phyloP scores from a whole-genome alignment of 1,140 invertebrate species.

The Caenorhabditis latens region DNA sequence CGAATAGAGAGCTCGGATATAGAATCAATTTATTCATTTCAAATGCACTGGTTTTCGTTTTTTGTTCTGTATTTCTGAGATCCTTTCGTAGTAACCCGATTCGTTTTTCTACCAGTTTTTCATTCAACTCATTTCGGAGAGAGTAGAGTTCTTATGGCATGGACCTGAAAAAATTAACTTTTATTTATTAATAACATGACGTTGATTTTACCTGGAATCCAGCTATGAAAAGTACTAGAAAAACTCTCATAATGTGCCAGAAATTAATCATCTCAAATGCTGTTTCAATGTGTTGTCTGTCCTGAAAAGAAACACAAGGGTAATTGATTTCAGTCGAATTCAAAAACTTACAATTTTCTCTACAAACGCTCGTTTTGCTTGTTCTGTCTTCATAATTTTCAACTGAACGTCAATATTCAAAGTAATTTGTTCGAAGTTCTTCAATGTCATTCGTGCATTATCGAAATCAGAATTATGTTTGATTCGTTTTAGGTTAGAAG shows the following conservation, averaged over 20 bases:
- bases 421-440: constrained; percentile 30
- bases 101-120: background rate
- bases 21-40: no score
- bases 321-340: background rate
- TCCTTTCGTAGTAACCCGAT: background rate
- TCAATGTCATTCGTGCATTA: constrained; percentile 23
- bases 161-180: background rate
- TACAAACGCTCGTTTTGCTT: constrained; percentile 31
- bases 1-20: no score
- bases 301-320: background rate
- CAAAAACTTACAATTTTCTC: constrained; percentile 39
- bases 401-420: constrained; percentile 17
- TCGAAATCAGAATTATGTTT: background rate
- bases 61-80: background rate
- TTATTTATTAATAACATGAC: background rate
- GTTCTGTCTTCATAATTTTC: constrained; percentile 48
- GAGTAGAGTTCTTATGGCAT: background rate
- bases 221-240: constrained; percentile 20
- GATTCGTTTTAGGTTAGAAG: constrained; percentile 11
- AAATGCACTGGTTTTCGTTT: no score
- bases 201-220: constrained; percentile 3
- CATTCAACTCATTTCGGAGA: background rate
- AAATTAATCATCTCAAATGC: constrained; percentile 50
- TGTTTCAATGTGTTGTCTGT: constrained; percentile 28
- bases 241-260: constrained; percentile 44